These are phyloP conservation scores for Anoncus sp. DNA, from an alignment of 2,888 invertebrate genomes.

Conservation along the genomic window DNA sequence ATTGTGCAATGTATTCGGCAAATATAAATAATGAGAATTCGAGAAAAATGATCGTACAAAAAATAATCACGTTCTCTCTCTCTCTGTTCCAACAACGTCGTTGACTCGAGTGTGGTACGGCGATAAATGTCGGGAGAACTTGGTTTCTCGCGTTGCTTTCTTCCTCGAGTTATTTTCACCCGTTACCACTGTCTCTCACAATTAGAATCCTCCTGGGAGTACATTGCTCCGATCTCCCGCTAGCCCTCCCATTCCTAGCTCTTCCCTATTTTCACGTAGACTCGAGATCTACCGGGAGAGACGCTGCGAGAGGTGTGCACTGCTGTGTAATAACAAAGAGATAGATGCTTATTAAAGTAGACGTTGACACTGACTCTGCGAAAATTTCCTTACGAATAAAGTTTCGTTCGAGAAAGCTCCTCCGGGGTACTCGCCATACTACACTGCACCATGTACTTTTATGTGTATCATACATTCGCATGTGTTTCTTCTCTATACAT, in stretches of 20 bases:
- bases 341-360: conserved; percentile 70
- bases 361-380: conserved; percentile 6
- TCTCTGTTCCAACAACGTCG: conserved; percentile 6
- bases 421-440: neutral
- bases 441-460: neutral
- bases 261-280: conserved; percentile 9
- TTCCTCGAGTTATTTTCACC: conserved; percentile 77
- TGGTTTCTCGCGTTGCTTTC: conserved; percentile 69
- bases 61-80: conserved; percentile 12
- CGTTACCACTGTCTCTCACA: conserved; percentile 74
- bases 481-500: neutral
- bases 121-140: neutral
- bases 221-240: conserved; percentile 15
- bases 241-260: conserved; percentile 51
- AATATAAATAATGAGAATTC: neutral
- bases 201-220: conserved; percentile 80
- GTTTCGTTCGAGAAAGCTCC: conserved; percentile 15
- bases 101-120: conserved; percentile 34
- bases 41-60: no score
- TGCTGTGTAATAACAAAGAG: conserved; percentile 64
- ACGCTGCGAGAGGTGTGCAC: neutral
- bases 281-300: neutral
- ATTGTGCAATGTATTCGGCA: neutral
- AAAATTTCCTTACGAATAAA: conserved; percentile 29
- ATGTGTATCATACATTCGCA: neutral